A percentile compares a stretch with the other conserved stretches of the same genome.
Conservation (phyloP, 2,888 invertebrate species). For the Agrochola lychnidis region DNA sequence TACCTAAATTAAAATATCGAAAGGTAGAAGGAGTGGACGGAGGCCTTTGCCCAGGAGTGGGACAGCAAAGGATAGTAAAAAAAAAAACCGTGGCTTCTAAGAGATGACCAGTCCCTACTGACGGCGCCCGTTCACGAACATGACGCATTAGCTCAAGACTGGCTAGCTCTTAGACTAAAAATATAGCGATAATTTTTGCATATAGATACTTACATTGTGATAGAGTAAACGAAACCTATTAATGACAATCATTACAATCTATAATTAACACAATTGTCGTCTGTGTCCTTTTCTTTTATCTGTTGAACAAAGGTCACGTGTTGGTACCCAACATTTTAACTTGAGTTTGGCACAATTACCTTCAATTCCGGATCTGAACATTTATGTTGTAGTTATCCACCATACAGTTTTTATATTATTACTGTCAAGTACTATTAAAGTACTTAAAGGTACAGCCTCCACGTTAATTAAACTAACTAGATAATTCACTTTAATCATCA, state of each 20-base stretch:
- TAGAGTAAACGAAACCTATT: constrained; percentile 12
- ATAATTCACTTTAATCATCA: constrained; percentile 50
- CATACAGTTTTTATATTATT: constrained; percentile 43
- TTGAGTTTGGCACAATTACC: constrained; percentile 10
- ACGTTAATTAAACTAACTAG: constrained; percentile 55
- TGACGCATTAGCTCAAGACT: no score
- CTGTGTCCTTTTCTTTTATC: constrained; percentile 31
- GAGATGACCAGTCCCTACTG: no score
- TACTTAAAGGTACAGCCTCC: constrained; percentile 30
- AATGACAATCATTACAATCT: constrained; percentile 34
- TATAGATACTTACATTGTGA: neutral
- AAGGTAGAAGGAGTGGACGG: no score
- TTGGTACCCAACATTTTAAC: constrained; percentile 10
- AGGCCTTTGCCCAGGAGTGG: no score
- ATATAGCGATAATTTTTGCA: constrained; percentile 1
- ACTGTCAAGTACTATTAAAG: constrained; percentile 31
- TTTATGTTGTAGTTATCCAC: constrained; percentile 1
- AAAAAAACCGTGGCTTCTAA: no score
- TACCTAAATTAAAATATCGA: no score
- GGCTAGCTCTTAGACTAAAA: no score
- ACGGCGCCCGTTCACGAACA: no score
- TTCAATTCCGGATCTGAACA: constrained; percentile 33
- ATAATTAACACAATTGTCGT: constrained; percentile 35
- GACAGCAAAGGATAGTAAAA: no score
- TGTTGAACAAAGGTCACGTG: constrained; percentile 29